phyloP scores from a whole-genome alignment of 1,140 invertebrate species.

The Acromyrmex echinatior region DNA sequence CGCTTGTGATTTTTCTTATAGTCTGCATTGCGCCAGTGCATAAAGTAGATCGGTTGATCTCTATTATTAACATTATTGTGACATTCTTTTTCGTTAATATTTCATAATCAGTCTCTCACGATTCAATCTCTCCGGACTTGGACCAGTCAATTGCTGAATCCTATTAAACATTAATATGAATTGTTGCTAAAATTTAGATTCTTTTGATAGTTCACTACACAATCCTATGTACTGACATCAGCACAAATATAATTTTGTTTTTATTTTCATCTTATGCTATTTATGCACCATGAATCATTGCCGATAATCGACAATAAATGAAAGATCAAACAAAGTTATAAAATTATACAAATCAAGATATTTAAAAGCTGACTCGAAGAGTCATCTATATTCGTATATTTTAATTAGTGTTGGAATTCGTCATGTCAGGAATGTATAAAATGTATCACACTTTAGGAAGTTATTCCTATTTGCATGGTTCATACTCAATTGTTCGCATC shows the following conservation, averaged over 20 bases:
- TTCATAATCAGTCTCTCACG: background rate
- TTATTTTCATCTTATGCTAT: background rate
- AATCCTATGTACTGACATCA: background rate
- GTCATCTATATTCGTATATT: background rate
- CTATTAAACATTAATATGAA: background rate
- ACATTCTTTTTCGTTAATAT: background rate
- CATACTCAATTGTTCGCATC: background rate
- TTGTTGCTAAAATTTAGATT: background rate
- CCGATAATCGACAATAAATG: background rate
- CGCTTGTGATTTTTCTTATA: background rate
- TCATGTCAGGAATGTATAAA: conserved; percentile 59
- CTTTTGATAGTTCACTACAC: background rate
- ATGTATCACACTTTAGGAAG: conserved; percentile 44
- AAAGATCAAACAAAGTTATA: background rate
- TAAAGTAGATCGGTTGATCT: conserved; percentile 15
- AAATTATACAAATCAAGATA: conserved; percentile 3
- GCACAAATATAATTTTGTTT: background rate
- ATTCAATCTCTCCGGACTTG: background rate
- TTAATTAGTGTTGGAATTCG: conserved; percentile 64
- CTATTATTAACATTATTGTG: background rate
- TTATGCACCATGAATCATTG: background rate
- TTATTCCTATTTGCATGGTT: background rate
- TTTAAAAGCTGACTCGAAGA: background rate
- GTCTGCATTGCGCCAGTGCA: conserved; percentile 54
- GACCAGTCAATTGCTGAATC: background rate